These are phyloP conservation scores for Meleagris gallopavo DNA, from an alignment of 2,113 vertebrate genomes.

Conservation along the genomic window DNA sequence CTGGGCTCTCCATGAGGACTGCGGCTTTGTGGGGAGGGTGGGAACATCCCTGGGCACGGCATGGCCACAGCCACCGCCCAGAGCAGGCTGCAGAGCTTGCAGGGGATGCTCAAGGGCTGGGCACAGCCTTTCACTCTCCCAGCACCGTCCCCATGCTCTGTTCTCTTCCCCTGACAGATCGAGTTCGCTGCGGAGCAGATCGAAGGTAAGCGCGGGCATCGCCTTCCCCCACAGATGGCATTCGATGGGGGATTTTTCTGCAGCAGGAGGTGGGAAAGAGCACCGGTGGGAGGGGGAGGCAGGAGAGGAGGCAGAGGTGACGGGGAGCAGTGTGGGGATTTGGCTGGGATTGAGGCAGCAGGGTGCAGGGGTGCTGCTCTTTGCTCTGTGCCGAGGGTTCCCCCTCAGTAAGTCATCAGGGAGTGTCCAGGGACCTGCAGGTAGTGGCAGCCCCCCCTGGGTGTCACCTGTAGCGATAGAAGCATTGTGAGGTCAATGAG, in stretches of 20 bases:
- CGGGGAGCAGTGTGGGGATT: background rate
- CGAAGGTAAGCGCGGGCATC: constrained; percentile 75
- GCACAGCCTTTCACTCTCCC: background rate
- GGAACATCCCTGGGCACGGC: fast-evolving
- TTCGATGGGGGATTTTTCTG: background rate
- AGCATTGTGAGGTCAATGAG: background rate
- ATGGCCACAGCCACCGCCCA: fast-evolving
- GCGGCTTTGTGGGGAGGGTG: fast-evolving
- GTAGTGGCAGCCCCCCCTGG: background rate
- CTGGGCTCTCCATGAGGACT: fast-evolving
- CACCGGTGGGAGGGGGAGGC: background rate
- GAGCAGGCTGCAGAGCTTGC: background rate
- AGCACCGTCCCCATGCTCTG: background rate
- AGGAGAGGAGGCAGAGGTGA: background rate
- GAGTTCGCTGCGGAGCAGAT: constrained; percentile 87
- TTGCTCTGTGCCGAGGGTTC: background rate
- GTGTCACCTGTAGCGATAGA: background rate
- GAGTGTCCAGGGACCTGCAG: background rate
- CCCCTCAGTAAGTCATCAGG: background rate
- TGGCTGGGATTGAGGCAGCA: fast-evolving
- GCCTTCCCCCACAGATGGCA: background rate
- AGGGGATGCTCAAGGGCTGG: background rate
- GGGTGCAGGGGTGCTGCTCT: background rate
- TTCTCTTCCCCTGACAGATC: constrained; percentile 69
- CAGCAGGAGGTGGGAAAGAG: background rate